Conservation (phyloP, 2,113 vertebrate genomes). For the Petaurus breviceps region DNA sequence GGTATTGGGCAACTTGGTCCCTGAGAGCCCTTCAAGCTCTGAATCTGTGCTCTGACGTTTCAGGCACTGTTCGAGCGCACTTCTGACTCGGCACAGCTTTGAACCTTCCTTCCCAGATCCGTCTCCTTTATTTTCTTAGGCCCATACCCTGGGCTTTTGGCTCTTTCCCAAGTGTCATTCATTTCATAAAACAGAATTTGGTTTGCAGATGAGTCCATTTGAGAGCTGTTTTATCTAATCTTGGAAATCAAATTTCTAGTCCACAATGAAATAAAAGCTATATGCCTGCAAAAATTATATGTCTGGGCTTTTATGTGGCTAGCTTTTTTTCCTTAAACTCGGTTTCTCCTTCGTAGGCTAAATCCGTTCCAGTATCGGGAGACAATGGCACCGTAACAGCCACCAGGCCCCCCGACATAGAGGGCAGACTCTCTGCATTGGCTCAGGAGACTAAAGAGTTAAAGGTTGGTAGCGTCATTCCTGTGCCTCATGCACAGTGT, state of each 20-base stretch:
- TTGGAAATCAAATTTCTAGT: conserved; percentile 15
- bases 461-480: conserved; percentile 86
- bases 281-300: neutral
- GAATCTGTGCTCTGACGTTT: neutral
- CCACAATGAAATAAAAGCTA: conserved; percentile 23
- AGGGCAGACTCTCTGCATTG: conserved; percentile 85
- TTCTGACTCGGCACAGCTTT: neutral
- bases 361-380: conserved; percentile 56
- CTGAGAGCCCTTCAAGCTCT: neutral
- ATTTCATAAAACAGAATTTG: neutral
- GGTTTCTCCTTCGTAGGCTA: conserved; percentile 77
- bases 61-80: neutral
- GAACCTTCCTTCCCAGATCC: neutral
- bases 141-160: neutral
- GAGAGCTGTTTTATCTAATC: conserved; percentile 14
- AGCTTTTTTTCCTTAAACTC: neutral
- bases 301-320: conserved; percentile 11
- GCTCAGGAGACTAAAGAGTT: conserved; percentile 87
- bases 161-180: neutral
- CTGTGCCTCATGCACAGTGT: neutral
- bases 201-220: neutral
- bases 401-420: conserved; percentile 81
- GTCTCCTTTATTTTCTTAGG: neutral
- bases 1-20: neutral
- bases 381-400: conserved; percentile 63